phyloP scores from a whole-genome alignment of 2,888 invertebrate species.

The Chaitophorus viminalis region DNA sequence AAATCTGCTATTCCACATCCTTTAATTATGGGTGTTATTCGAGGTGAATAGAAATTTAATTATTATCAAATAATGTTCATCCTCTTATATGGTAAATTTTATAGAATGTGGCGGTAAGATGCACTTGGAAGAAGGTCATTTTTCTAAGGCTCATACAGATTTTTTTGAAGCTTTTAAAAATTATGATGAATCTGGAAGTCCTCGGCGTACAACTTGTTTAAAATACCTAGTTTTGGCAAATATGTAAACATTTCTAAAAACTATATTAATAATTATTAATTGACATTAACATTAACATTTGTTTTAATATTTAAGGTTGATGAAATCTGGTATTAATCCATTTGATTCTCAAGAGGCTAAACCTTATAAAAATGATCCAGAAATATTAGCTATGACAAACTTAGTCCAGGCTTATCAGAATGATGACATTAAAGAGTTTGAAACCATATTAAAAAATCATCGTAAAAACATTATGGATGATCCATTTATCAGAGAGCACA shows the following conservation, averaged over 20 bases:
- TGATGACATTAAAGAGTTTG: constrained; percentile 98
- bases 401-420: constrained; percentile 97
- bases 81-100: constrained; percentile 2
- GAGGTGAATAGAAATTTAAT: constrained; percentile 73
- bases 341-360: constrained; percentile 99
- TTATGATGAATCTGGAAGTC: constrained; percentile 98
- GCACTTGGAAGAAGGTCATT: constrained; percentile 98
- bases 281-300: background rate
- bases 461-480: constrained; percentile 98
- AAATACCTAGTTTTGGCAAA: constrained; percentile 98
- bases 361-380: constrained; percentile 99
- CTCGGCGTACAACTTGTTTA: constrained; percentile 93
- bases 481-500: constrained; percentile 98
- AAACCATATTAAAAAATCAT: constrained; percentile 93
- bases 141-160: constrained; percentile 98
- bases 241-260: constrained; percentile 76
- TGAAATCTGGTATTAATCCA: constrained; percentile 99
- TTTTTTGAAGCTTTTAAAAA: constrained; percentile 99
- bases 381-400: constrained; percentile 99
- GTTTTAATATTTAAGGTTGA: constrained; percentile 75
- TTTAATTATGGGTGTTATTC: constrained; percentile 98
- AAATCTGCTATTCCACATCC: constrained; percentile 99
- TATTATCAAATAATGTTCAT: background rate
- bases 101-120: constrained; percentile 98
- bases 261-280: background rate